A percentile compares a stretch with the other conserved stretches of the same genome.
phyloP scores from a whole-genome alignment of 2,113 vertebrate species.

The Chaetorhynchus papuensis region DNA sequence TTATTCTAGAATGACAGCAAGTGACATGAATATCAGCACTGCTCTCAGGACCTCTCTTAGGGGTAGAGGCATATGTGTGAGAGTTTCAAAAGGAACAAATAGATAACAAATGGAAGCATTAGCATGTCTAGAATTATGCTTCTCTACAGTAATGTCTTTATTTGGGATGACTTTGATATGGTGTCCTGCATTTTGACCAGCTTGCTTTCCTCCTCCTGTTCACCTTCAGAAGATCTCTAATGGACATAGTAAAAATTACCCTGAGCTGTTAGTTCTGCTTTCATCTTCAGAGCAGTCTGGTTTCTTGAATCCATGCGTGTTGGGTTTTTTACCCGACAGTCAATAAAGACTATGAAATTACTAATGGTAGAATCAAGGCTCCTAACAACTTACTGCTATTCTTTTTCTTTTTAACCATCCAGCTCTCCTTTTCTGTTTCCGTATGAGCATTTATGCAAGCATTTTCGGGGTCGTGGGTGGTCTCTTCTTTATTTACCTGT shows the following conservation, averaged over 20 bases:
- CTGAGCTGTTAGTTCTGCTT: neutral
- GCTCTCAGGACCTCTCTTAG: neutral
- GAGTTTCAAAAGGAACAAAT: neutral
- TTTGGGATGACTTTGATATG: neutral
- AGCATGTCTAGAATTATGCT: neutral
- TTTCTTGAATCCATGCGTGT: neutral
- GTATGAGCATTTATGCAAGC: neutral
- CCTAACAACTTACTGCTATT: neutral
- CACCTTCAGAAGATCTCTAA: neutral
- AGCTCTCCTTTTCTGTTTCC: neutral
- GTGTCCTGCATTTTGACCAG: neutral
- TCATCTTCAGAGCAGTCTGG: neutral
- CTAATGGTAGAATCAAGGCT: neutral
- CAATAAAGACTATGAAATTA: neutral
- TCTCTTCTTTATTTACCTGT: neutral
- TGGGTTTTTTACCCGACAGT: neutral
- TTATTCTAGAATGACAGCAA: neutral
- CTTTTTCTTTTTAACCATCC: neutral
- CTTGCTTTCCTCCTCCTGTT: neutral
- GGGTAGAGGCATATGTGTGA: neutral
- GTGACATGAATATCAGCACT: neutral
- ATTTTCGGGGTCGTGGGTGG: neutral
- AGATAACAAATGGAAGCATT: neutral
- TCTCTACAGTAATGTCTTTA: neutral
- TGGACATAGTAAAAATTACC: neutral